These are phyloP conservation scores for Chromobotia macracanthus DNA, from an alignment of 2,797 vertebrate genomes.

Conservation along the genomic window DNA sequence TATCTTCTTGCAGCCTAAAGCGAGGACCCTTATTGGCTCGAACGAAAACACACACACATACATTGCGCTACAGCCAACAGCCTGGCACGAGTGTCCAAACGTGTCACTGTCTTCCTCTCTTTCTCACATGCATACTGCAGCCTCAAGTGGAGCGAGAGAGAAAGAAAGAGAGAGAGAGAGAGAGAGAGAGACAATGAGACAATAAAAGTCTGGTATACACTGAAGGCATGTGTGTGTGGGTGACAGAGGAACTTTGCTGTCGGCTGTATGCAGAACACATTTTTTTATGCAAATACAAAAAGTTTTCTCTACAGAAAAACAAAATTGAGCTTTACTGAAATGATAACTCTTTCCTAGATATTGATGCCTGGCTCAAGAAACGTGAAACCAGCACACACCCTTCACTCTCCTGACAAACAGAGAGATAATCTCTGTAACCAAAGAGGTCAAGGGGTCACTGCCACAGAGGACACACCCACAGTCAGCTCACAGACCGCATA, in stretches of 20 bases:
- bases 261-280: slow-evolving; percentile 16
- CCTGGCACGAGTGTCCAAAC: slow-evolving; percentile 39
- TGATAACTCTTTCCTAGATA: not conserved
- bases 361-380: not conserved
- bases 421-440: slow-evolving; percentile 37
- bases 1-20: slow-evolving; percentile 44
- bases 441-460: slow-evolving; percentile 44
- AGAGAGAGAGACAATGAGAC: slow-evolving; percentile 9
- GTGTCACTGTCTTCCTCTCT: slow-evolving; percentile 38
- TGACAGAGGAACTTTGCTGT: slow-evolving; percentile 28
- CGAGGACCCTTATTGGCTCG: slow-evolving; percentile 31
- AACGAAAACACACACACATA: slow-evolving; percentile 27
- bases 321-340: not conserved
- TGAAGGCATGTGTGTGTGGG: slow-evolving; percentile 21
- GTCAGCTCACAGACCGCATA: not conserved
- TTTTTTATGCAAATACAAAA: slow-evolving; percentile 27
- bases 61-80: slow-evolving; percentile 29
- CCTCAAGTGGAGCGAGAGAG: not conserved
- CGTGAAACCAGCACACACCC: not conserved
- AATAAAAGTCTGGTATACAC: slow-evolving; percentile 14
- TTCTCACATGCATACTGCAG: slow-evolving; percentile 40
- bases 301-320: not conserved
- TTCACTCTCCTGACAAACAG: slow-evolving; percentile 25
- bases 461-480: not conserved
- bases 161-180: not conserved